phyloP scores from a whole-genome alignment of 1,140 invertebrate genomes.

The Cheumatopsyche charites region DNA sequence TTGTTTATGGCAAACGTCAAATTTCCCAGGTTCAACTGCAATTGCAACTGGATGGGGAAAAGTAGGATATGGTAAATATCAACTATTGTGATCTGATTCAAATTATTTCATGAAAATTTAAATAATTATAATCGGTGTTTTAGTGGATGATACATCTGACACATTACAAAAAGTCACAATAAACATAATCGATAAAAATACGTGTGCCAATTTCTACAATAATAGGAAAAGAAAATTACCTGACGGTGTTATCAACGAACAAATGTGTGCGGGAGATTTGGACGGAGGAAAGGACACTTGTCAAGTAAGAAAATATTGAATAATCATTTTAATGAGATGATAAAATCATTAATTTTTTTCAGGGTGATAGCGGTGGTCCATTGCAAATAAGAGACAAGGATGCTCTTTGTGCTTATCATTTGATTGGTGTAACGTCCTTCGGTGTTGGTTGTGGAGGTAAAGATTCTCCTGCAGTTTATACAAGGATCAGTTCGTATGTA shows the following conservation, averaged over 20 bases:
- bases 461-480: conserved; percentile 60
- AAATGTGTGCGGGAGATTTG: conserved; percentile 71
- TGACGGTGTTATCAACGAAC: conserved; percentile 61
- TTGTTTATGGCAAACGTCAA: conserved; percentile 18
- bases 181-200: not conserved
- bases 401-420: conserved; percentile 35
- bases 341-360: conserved; percentile 21
- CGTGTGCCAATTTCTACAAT: not conserved
- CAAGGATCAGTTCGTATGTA: conserved; percentile 56
- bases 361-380: conserved; percentile 55
- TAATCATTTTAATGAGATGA: not conserved
- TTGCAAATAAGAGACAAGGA: conserved; percentile 29
- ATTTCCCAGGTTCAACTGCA: not conserved
- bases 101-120: not conserved
- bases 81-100: not conserved
- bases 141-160: conserved; percentile 6
- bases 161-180: conserved; percentile 13
- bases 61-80: not conserved
- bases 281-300: conserved; percentile 74
- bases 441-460: conserved; percentile 53
- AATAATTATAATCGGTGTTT: not conserved
- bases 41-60: conserved; percentile 17
- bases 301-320: conserved; percentile 58
- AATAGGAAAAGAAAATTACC: conserved; percentile 52
- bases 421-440: conserved; percentile 55